Conservation (phyloP, 2,113 vertebrate genomes). For the Sturnira hondurensis region DNA sequence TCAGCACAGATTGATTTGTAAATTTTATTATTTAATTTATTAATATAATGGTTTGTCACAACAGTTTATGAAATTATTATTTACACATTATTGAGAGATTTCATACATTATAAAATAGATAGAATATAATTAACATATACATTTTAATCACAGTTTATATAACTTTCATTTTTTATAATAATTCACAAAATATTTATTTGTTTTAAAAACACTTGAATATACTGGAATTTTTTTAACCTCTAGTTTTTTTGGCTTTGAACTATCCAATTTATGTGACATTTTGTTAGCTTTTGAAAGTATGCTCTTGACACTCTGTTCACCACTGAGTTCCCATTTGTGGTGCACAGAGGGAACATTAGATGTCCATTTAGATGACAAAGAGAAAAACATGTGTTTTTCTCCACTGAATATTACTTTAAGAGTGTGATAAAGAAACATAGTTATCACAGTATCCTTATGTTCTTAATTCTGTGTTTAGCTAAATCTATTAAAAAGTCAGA, state of each 20-base stretch:
- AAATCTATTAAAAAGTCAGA: neutral
- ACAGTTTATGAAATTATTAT: neutral
- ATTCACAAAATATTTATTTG: neutral
- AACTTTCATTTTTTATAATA: neutral
- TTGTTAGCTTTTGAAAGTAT: conserved; percentile 9
- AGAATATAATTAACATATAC: neutral
- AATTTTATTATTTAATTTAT: neutral
- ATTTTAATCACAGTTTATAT: neutral
- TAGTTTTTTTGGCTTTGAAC: neutral
- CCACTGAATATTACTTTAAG: conserved; percentile 7
- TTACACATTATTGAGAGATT: neutral
- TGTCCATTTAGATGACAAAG: conserved; percentile 29
- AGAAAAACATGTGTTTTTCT: conserved; percentile 1
- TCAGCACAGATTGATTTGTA: neutral
- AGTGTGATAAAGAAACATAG: neutral
- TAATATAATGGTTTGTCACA: neutral
- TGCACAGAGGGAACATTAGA: neutral
- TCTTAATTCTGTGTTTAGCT: neutral
- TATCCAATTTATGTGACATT: conserved; percentile 27
- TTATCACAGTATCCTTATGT: neutral
- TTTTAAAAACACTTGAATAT: neutral
- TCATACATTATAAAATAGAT: neutral
- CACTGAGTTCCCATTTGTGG: conserved; percentile 7
- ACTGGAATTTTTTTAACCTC: neutral
- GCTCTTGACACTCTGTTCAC: neutral